phyloP scores from a whole-genome alignment of 2,113 vertebrate species.

The Lipotes vexillifer region DNA sequence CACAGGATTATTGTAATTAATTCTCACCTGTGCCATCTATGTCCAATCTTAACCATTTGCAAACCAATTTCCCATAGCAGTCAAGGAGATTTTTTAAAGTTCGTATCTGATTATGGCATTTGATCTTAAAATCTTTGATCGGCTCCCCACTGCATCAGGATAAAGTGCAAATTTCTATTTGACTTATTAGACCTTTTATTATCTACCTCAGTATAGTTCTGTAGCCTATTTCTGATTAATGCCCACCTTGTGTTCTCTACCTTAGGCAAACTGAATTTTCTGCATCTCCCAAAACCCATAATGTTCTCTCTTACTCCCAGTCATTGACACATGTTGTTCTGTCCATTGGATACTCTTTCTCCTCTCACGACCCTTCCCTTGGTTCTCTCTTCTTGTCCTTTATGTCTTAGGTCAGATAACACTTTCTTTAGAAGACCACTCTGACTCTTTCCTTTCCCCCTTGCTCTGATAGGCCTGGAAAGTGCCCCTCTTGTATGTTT shows the following conservation, averaged over 20 bases:
- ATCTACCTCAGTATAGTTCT: background rate
- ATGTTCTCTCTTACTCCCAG: background rate
- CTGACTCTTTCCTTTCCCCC: background rate
- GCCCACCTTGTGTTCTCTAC: background rate
- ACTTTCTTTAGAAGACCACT: background rate
- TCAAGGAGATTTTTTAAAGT: background rate
- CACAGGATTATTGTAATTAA: background rate
- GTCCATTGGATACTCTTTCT: background rate
- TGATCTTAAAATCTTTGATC: background rate
- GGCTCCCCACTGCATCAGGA: background rate
- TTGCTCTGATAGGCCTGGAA: background rate
- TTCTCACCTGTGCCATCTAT: background rate
- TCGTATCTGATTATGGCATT: background rate
- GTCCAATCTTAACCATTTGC: background rate
- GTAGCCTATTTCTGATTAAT: background rate
- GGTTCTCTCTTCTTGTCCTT: background rate
- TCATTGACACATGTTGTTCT: background rate
- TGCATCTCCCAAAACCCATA: background rate
- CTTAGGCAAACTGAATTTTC: background rate
- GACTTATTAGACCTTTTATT: background rate
- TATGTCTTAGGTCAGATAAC: background rate
- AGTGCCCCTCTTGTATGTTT: background rate
- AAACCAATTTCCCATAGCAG: background rate
- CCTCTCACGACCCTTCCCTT: background rate
- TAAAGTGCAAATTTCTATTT: background rate